Evolutionary conservation across 2,113 vertebrate species (phyloP).

Genomic region (Nyctereutes procyonoides): DNA sequence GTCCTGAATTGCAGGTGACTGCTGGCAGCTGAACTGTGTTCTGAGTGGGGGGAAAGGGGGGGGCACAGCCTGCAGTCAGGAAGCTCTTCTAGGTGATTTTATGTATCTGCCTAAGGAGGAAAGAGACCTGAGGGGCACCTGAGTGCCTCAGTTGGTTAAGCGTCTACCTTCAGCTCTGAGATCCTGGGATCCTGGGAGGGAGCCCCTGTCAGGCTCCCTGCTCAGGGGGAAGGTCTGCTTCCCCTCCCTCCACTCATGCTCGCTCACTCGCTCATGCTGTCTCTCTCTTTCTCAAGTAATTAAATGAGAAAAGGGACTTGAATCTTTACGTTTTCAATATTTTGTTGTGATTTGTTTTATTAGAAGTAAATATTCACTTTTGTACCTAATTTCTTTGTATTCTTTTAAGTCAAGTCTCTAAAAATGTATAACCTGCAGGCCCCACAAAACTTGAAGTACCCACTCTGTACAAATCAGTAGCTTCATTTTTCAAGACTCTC

Average conservation of each 20-base stretch:
- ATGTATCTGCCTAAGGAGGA: not conserved
- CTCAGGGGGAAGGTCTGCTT: not conserved
- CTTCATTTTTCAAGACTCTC: not conserved
- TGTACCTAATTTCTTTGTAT: not conserved
- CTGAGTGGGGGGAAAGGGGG: not conserved
- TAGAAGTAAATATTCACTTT: not conserved
- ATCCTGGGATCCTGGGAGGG: not conserved
- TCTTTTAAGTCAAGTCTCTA: constrained; percentile 27
- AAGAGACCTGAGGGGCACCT: not conserved
- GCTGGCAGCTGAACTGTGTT: not conserved
- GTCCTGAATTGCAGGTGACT: not conserved
- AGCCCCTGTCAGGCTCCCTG: not conserved
- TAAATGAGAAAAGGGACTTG: not conserved
- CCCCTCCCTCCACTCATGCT: not conserved
- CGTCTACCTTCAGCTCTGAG: not conserved
- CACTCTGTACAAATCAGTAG: not conserved
- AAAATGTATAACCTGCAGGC: not conserved
- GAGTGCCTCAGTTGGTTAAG: not conserved
- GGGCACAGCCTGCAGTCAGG: not conserved
- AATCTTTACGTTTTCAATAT: not conserved
- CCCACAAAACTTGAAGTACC: not conserved
- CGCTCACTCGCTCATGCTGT: not conserved
- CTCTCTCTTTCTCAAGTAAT: not conserved
- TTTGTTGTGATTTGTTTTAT: not conserved
- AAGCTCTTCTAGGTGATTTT: not conserved